Percentiles rank a stretch among this genome's conserved stretches.
phyloP scores from a whole-genome alignment of 2,888 invertebrate species.

The Ectemnius cavifrons region DNA sequence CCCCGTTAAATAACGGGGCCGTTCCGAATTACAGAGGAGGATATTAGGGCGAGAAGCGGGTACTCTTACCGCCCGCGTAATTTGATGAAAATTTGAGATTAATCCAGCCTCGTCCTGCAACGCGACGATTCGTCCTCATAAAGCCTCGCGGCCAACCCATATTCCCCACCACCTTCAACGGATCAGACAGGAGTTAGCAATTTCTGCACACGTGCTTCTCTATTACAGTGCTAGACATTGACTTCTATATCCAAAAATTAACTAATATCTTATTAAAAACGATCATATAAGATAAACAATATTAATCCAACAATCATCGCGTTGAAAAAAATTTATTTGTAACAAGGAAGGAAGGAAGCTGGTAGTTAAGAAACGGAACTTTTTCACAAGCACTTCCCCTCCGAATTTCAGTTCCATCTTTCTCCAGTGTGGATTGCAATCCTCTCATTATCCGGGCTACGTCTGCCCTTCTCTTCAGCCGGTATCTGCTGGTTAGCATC shows the following conservation, averaged over 20 bases:
- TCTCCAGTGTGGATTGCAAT: neutral
- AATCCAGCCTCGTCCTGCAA: conserved; percentile 3
- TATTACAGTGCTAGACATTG: too few species aligned
- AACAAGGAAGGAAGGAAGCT: too few species aligned
- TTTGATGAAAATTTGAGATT: conserved; percentile 11
- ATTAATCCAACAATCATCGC: too few species aligned
- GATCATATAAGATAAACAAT: too few species aligned
- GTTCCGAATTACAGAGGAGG: conserved; percentile 9
- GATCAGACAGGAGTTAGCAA: too few species aligned
- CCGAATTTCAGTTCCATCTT: conserved; percentile 22
- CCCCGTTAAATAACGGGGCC: conserved; percentile 18
- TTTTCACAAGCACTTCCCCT: neutral
- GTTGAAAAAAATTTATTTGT: too few species aligned
- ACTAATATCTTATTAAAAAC: too few species aligned
- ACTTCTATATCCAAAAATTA: too few species aligned
- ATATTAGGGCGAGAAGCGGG: conserved; percentile 4
- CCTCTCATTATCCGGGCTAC: conserved; percentile 11
- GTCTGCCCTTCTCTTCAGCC: neutral
- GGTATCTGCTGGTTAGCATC: conserved; percentile 22
- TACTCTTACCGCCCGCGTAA: conserved; percentile 1
- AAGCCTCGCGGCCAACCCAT: neutral
- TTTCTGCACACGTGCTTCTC: too few species aligned
- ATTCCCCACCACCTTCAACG: too few species aligned
- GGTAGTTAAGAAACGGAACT: too few species aligned
- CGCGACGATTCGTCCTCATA: conserved; percentile 7